Evolutionary conservation across 2,888 invertebrate species (phyloP).

Genomic region (Gymnocheta viridis): DNA sequence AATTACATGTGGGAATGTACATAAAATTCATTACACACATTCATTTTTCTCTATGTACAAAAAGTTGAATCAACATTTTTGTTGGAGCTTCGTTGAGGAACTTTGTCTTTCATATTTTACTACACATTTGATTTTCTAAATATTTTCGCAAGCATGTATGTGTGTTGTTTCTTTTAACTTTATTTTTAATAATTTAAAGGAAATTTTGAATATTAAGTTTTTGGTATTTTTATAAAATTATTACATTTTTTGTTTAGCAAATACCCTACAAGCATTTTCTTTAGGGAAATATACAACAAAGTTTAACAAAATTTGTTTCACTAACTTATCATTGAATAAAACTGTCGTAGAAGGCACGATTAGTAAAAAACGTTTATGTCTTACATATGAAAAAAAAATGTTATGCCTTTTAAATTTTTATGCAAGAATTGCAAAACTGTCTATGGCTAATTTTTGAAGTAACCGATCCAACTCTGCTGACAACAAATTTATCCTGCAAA

Average conservation of each 20-base stretch:
- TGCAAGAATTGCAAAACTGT: no score
- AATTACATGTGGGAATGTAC: neutral
- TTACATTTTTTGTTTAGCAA: neutral
- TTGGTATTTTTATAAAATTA: neutral
- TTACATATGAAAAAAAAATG: no score
- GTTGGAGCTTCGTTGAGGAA: constrained; percentile 24
- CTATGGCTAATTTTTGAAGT: no score
- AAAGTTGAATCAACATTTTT: constrained; percentile 45
- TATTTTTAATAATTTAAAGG: constrained; percentile 36
- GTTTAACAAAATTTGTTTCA: neutral
- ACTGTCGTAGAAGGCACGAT: no score
- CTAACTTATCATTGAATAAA: no score
- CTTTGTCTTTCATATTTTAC: constrained; percentile 32
- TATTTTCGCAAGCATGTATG: neutral
- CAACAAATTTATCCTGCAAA: neutral
- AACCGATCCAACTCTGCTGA: no score
- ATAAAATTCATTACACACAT: neutral
- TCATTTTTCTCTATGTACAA: neutral
- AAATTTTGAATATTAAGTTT: constrained; percentile 34
- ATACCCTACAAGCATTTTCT: neutral
- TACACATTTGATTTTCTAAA: constrained; percentile 21
- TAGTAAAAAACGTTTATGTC: no score
- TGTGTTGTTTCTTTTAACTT: constrained; percentile 3
- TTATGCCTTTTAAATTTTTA: no score
- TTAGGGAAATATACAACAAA: neutral